Conservation (phyloP, 2,888 invertebrate genomes). For the Sialis lutaria region DNA sequence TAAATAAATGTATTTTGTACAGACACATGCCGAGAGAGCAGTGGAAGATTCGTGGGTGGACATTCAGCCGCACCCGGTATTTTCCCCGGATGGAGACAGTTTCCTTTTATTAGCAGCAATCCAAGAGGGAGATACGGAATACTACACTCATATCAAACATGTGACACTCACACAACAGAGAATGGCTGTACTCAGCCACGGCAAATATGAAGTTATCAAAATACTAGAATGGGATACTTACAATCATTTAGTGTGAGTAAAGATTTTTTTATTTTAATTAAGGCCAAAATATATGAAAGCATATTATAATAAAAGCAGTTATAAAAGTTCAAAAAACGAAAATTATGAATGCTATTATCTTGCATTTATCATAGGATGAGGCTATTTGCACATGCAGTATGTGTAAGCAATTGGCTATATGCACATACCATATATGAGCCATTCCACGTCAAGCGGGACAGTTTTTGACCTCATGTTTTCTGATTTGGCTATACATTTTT, state of each 20-base stretch:
- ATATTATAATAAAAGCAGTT: neutral
- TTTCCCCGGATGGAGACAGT: conserved; percentile 69
- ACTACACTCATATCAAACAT: conserved; percentile 79
- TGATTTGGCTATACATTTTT: no score
- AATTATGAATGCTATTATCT: no score
- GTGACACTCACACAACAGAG: conserved; percentile 66
- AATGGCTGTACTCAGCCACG: conserved; percentile 72
- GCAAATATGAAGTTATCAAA: conserved; percentile 65
- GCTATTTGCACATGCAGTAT: no score
- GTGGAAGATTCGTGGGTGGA: conserved; percentile 75
- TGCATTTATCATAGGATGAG: no score
- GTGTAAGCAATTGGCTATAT: no score
- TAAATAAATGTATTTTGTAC: no score
- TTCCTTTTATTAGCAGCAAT: conserved; percentile 68
- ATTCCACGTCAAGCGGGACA: no score
- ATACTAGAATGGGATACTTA: conserved; percentile 74
- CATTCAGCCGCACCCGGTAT: conserved; percentile 67
- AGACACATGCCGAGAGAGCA: conserved; percentile 67
- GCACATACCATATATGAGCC: no score
- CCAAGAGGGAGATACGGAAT: conserved; percentile 68
- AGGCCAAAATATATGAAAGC: neutral
- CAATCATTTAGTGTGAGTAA: conserved; percentile 57
- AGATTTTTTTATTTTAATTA: neutral
- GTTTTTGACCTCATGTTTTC: no score
- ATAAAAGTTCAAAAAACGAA: no score